These are phyloP conservation scores for Sipha maydis DNA, from an alignment of 2,888 invertebrate species.

Conservation along the genomic window DNA sequence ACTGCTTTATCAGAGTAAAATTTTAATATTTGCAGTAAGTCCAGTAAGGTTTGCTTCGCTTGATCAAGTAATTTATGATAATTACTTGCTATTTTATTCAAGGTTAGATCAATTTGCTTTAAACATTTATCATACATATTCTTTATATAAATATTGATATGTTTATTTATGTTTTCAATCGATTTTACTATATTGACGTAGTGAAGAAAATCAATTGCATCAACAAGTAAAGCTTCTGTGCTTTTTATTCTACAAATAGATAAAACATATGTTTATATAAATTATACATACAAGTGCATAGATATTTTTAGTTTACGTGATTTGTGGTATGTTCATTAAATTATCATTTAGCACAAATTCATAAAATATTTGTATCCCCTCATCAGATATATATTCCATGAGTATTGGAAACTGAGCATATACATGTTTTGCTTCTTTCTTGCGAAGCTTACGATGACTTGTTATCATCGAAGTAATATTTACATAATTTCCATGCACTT, in stretches of 20 bases:
- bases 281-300: neutral
- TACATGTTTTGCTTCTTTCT: neutral
- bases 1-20: slow-evolving; percentile 4
- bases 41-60: neutral
- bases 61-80: neutral
- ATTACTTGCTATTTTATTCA: neutral
- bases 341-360: slow-evolving; percentile 2
- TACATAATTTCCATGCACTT: neutral
- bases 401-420: neutral
- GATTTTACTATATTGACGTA: neutral
- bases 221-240: neutral
- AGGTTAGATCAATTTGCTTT: neutral
- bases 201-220: neutral
- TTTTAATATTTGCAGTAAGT: slow-evolving; percentile 1
- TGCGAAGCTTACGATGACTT: neutral
- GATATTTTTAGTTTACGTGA: slow-evolving; percentile 19
- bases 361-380: neutral
- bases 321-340: neutral
- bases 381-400: neutral
- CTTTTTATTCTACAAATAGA: neutral
- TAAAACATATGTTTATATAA: neutral
- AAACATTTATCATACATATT: neutral
- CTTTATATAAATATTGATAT: neutral
- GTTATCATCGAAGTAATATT: neutral
- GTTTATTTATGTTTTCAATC: neutral